These are phyloP conservation scores for Henricia sp. DNA, from an alignment of 53 echinoderm and acorn worm species.

Conservation along the genomic window DNA sequence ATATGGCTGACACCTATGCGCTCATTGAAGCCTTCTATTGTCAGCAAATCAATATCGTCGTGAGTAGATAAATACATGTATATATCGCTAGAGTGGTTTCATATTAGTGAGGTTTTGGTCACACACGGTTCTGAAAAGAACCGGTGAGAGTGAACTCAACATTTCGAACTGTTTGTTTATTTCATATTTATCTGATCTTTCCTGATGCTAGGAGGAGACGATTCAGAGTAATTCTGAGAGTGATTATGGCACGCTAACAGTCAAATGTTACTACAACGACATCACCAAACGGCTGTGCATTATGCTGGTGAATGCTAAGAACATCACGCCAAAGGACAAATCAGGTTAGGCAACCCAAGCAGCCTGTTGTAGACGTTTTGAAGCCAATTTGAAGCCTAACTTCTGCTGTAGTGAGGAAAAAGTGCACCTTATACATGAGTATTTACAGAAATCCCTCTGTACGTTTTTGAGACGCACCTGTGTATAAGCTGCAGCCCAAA, in stretches of 20 bases:
- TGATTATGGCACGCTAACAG: constrained; percentile 1
- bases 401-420: no score
- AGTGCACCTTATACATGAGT: no score
- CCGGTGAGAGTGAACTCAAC: no score
- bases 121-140: no score
- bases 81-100: no score
- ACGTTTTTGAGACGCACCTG: no score
- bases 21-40: constrained; percentile 75
- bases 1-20: constrained; percentile 69
- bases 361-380: no score
- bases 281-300: constrained; percentile 11
- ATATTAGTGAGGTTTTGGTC: no score
- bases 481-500: no score
- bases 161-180: neutral
- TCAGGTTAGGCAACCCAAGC: neutral
- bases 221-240: constrained; percentile 56
- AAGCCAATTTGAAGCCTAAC: no score
- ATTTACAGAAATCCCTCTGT: no score
- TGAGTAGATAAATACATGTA: no score
- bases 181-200: neutral
- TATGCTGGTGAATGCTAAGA: constrained; percentile 24
- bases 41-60: constrained; percentile 60
- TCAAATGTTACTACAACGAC: constrained; percentile 50
- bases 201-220: constrained; percentile 64
- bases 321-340: constrained; percentile 27